A percentile compares a stretch with the other conserved stretches of the same genome.
Conservation (phyloP, 2,797 vertebrate species). For the Fratercula arctica region DNA sequence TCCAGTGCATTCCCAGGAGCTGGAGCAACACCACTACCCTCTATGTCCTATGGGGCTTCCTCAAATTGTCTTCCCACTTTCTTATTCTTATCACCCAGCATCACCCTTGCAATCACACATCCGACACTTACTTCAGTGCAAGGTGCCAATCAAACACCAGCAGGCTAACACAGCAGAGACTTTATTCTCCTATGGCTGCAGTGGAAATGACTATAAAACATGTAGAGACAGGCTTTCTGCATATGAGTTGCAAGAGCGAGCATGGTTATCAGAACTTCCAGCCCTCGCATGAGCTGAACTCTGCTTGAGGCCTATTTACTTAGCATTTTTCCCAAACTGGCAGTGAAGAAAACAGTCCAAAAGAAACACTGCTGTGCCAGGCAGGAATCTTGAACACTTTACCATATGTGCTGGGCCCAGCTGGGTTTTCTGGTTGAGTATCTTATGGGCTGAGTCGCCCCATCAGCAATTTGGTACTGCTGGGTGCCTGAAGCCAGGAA, state of each 20-base stretch:
- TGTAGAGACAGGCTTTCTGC: not conserved
- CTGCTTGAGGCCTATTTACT: not conserved
- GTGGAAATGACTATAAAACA: not conserved
- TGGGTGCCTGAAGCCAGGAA: not conserved
- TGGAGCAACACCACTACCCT: not conserved
- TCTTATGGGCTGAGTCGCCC: not conserved
- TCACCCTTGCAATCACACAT: accelerated
- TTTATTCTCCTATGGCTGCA: not conserved
- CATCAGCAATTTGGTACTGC: not conserved
- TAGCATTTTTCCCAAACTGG: not conserved
- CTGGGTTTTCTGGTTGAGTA: not conserved
- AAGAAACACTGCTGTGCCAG: not conserved
- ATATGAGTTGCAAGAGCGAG: not conserved
- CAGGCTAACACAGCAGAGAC: accelerated
- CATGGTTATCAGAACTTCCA: not conserved
- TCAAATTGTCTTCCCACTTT: not conserved
- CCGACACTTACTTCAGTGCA: not conserved
- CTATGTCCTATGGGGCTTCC: not conserved
- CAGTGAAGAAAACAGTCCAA: not conserved
- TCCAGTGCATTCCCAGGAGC: not conserved
- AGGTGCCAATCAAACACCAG: not conserved
- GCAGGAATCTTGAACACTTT: not conserved
- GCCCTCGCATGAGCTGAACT: not conserved
- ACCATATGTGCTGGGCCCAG: not conserved
- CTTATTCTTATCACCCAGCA: not conserved